A percentile compares a stretch with the other conserved stretches of the same genome.
Conservation (phyloP, 1,140 invertebrate species). For the Pachypeltis micranthus region DNA sequence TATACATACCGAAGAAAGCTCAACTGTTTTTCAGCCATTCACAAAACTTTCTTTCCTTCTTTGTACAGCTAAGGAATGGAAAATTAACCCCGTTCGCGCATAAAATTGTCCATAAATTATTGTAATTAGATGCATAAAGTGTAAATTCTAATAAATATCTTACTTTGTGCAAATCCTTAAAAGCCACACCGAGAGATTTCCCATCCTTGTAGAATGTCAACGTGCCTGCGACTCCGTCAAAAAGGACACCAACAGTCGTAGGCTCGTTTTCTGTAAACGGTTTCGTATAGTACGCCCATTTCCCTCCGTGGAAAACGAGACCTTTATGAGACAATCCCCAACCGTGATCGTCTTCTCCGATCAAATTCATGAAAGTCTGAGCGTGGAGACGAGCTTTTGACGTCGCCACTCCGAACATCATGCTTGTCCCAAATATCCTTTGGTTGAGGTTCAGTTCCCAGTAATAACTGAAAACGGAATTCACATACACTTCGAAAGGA, state of each 20-base stretch:
- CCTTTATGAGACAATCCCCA: conserved; percentile 68
- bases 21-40: too few species aligned
- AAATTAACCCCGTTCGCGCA: too few species aligned
- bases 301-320: conserved; percentile 53
- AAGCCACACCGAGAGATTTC: conserved; percentile 44
- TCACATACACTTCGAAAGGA: too few species aligned
- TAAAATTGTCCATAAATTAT: too few species aligned
- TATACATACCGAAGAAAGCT: too few species aligned
- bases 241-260: conserved; percentile 51
- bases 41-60: too few species aligned
- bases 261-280: conserved; percentile 56
- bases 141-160: background rate
- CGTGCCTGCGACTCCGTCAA: conserved; percentile 54
- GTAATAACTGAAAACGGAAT: conserved; percentile 47
- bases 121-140: background rate
- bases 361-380: conserved; percentile 52
- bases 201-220: conserved; percentile 63
- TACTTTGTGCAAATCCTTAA: conserved; percentile 40
- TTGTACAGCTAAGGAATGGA: too few species aligned
- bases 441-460: conserved; percentile 56
- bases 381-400: conserved; percentile 47
- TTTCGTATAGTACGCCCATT: conserved; percentile 46
- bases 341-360: conserved; percentile 55
- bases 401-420: conserved; percentile 66
- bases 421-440: conserved; percentile 59